Evolutionary conservation across 2,113 vertebrate genomes (phyloP).

Genomic region (Diadophis punctatus): DNA sequence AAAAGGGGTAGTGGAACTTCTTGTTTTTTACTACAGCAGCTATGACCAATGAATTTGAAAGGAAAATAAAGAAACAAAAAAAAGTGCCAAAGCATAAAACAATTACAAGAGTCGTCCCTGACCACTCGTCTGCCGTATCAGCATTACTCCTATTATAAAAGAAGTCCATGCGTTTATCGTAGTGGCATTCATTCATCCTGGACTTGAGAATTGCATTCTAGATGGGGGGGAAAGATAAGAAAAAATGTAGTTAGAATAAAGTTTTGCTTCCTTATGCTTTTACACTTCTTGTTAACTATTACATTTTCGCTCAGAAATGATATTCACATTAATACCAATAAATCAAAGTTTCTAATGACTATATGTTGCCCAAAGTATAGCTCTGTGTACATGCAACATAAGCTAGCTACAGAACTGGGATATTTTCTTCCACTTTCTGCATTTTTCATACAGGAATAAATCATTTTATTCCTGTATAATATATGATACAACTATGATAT

Average conservation of each 20-base stretch:
- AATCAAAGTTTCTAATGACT: not conserved
- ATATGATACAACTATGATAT: not conserved
- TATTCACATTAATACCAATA: not conserved
- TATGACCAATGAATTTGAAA: slow-evolving; percentile 92
- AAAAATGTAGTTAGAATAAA: not conserved
- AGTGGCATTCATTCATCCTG: slow-evolving; percentile 82
- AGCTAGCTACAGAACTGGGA: not conserved
- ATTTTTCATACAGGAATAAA: not conserved
- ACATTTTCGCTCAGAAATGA: not conserved
- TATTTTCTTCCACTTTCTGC: not conserved
- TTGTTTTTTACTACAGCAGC: slow-evolving; percentile 91
- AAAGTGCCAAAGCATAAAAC: slow-evolving; percentile 84
- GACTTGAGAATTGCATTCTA: slow-evolving; percentile 73
- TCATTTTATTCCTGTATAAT: not conserved
- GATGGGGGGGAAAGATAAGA: slow-evolving; percentile 20
- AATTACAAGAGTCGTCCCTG: slow-evolving; percentile 72
- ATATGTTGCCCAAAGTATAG: not conserved
- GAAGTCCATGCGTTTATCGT: slow-evolving; percentile 84
- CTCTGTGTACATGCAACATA: not conserved
- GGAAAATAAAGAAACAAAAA: slow-evolving; percentile 92
- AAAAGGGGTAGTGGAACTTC: slow-evolving; percentile 94
- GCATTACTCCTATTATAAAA: slow-evolving; percentile 86
- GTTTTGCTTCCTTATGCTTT: not conserved
- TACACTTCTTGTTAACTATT: not conserved
- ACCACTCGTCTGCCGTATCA: slow-evolving; percentile 73